A percentile compares a stretch with the other conserved stretches of the same genome.
These are phyloP conservation scores for Pegoplata infirma DNA, from an alignment of 2,888 invertebrate genomes.

Conservation along the genomic window DNA sequence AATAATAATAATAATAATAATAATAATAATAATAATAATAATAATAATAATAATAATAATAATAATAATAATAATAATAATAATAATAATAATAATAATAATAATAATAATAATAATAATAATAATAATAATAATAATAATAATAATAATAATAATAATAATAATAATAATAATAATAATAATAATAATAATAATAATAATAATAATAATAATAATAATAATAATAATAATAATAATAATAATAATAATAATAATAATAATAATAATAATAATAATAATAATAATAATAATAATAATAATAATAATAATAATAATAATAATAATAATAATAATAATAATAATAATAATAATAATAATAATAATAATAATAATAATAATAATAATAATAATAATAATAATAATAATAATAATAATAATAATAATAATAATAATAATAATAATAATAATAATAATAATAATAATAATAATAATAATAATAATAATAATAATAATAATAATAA, in stretches of 20 bases:
- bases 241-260: not conserved
- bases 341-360: too few species aligned
- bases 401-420: too few species aligned
- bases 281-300: too few species aligned
- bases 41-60: not conserved
- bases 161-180: not conserved
- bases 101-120: not conserved
- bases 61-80: not conserved
- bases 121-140: not conserved
- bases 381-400: too few species aligned
- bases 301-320: not conserved
- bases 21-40: not conserved
- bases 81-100: not conserved
- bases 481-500: too few species aligned
- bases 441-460: too few species aligned
- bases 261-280: too few species aligned
- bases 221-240: not conserved
- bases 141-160: not conserved
- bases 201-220: not conserved
- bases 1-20: not conserved
- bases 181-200: not conserved
- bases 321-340: not conserved
- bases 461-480: too few species aligned
- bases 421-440: too few species aligned
- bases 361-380: too few species aligned